phyloP scores from a whole-genome alignment of 92 coral and sea anemone species.

The Blastomussa wellsi region DNA sequence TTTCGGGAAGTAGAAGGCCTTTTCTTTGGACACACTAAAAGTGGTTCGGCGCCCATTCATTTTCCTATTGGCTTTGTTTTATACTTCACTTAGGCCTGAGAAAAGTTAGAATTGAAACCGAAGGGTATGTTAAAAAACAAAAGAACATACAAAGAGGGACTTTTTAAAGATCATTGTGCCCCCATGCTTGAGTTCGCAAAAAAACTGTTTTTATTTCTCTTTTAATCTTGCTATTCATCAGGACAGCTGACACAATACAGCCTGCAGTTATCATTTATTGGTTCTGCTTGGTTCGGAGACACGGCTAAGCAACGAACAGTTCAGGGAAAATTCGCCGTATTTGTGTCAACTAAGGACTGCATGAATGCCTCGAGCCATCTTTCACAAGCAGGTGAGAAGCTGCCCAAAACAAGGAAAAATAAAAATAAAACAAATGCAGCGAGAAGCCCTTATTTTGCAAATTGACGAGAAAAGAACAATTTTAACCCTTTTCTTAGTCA shows the following conservation, averaged over 20 bases:
- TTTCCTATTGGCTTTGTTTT: neutral
- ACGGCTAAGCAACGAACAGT: constrained; percentile 40
- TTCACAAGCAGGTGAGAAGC: neutral
- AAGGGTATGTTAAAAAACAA: neutral
- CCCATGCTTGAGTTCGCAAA: neutral
- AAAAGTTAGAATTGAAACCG: neutral
- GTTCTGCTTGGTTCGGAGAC: neutral
- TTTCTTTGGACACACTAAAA: neutral
- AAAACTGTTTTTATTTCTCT: neutral
- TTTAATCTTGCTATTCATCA: constrained; percentile 2
- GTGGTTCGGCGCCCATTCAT: neutral
- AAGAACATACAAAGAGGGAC: neutral
- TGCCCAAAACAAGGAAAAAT: neutral
- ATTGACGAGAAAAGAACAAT: neutral
- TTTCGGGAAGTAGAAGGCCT: neutral
- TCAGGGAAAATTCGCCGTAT: neutral
- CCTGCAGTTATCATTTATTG: neutral
- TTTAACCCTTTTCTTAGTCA: neutral
- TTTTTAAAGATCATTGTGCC: neutral
- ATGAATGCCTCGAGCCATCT: neutral
- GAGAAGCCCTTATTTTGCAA: neutral
- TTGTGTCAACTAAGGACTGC: neutral
- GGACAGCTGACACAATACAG: constrained; percentile 47
- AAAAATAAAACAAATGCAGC: neutral
- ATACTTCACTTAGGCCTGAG: neutral